These are phyloP conservation scores for Magallana nippona DNA, from an alignment of 2,888 invertebrate genomes.

Conservation along the genomic window DNA sequence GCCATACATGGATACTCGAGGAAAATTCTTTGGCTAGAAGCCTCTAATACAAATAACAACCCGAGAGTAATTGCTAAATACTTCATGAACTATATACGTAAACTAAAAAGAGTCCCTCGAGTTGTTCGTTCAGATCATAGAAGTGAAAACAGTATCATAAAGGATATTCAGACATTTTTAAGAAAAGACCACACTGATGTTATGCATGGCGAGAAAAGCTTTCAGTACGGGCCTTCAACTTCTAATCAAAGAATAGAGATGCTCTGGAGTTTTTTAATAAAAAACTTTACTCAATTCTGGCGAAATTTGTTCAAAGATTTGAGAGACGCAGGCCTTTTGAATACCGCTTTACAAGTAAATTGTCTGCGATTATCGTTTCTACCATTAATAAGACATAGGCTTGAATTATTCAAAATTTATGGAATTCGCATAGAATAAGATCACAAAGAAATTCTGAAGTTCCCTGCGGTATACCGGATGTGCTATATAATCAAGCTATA, in stretches of 20 bases:
- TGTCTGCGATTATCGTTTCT: conserved; percentile 38
- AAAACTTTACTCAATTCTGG: conserved; percentile 45
- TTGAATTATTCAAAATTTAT: conserved; percentile 37
- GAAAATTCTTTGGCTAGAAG: conserved; percentile 35
- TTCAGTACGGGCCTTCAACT: conserved; percentile 40
- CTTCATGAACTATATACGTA: conserved; percentile 8
- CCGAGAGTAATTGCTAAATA: conserved; percentile 29
- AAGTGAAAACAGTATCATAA: conserved; percentile 30
- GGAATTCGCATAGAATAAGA: conserved; percentile 48
- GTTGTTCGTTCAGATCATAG: conserved; percentile 28
- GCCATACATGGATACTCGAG: conserved; percentile 38
- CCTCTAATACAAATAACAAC: conserved; percentile 28
- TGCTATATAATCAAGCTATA: conserved; percentile 45
- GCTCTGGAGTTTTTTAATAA: conserved; percentile 44
- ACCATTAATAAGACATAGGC: conserved; percentile 19
- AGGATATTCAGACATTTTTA: conserved; percentile 17
- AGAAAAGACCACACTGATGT: conserved; percentile 13
- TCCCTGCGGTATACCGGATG: conserved; percentile 41
- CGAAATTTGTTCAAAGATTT: conserved; percentile 46
- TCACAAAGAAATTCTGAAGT: conserved; percentile 42
- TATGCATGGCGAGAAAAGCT: background rate
- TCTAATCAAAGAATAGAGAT: conserved; percentile 45
- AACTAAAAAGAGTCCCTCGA: conserved; percentile 15
- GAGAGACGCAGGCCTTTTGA: conserved; percentile 32
- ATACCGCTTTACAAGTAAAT: conserved; percentile 35